phyloP scores from a whole-genome alignment of 2,113 vertebrate genomes.

The Pristiophorus japonicus region DNA sequence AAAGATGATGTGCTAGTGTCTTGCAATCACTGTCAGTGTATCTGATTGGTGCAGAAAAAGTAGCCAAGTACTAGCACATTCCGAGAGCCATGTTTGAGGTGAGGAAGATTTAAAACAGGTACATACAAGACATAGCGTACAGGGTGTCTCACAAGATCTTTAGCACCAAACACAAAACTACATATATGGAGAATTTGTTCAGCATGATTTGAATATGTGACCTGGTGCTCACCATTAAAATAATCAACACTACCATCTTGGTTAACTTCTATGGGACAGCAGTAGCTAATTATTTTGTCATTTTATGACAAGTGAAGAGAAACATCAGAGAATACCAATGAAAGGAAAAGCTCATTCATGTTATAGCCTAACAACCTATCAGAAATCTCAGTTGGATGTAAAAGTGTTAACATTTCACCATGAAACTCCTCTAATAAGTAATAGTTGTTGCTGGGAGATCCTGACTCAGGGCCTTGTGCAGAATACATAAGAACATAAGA shows the following conservation, averaged over 20 bases:
- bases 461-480: too few species aligned
- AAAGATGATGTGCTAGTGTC: too few species aligned
- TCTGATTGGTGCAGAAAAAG: neutral
- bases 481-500: too few species aligned
- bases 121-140: neutral
- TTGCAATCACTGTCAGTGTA: neutral
- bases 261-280: neutral
- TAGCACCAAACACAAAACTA: neutral
- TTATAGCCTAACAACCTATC: neutral
- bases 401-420: neutral
- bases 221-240: neutral
- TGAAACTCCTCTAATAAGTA: neutral
- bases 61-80: neutral
- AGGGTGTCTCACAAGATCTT: neutral
- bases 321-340: neutral
- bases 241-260: neutral
- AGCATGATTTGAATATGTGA: neutral
- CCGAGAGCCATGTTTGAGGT: neutral
- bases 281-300: neutral
- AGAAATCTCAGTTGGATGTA: neutral
- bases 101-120: neutral
- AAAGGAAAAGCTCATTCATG: neutral
- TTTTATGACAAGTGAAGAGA: neutral
- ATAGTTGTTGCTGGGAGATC: too few species aligned
- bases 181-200: neutral